Evolutionary conservation across 2,888 invertebrate genomes (phyloP).

Genomic region (Bellardia pandia): DNA sequence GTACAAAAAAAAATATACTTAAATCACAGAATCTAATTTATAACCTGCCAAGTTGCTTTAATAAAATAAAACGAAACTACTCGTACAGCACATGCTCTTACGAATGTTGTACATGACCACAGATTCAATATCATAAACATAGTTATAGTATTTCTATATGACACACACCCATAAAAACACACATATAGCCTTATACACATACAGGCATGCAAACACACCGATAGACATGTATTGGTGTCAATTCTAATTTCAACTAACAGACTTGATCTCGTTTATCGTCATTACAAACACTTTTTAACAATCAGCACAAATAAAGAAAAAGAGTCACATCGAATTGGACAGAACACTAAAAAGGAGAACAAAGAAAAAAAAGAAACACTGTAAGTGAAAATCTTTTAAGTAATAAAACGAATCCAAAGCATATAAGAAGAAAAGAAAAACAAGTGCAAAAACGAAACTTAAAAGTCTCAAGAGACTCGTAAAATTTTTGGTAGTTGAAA

Average conservation of each 20-base stretch:
- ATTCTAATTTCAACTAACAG: conserved; percentile 65
- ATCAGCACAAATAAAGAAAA: conserved; percentile 56
- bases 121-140: conserved; percentile 45
- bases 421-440: conserved; percentile 32
- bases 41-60: conserved; percentile 6
- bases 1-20: background rate
- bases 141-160: conserved; percentile 18
- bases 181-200: background rate
- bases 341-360: background rate
- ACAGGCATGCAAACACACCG: background rate
- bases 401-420: conserved; percentile 40
- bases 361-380: background rate
- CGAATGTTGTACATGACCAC: conserved; percentile 49
- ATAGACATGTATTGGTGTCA: conserved; percentile 59
- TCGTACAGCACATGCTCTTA: conserved; percentile 2
- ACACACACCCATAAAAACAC: background rate
- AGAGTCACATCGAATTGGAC: conserved; percentile 22
- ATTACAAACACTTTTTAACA: conserved; percentile 63
- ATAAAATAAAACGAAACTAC: conserved; percentile 1
- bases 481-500: conserved; percentile 57
- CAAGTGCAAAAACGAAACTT: conserved; percentile 25
- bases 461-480: conserved; percentile 74
- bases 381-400: conserved; percentile 56
- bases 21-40: conserved; percentile 42
- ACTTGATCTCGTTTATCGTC: conserved; percentile 69